These are phyloP conservation scores for Adela reaumurella DNA, from an alignment of 2,888 invertebrate genomes.

Conservation along the genomic window DNA sequence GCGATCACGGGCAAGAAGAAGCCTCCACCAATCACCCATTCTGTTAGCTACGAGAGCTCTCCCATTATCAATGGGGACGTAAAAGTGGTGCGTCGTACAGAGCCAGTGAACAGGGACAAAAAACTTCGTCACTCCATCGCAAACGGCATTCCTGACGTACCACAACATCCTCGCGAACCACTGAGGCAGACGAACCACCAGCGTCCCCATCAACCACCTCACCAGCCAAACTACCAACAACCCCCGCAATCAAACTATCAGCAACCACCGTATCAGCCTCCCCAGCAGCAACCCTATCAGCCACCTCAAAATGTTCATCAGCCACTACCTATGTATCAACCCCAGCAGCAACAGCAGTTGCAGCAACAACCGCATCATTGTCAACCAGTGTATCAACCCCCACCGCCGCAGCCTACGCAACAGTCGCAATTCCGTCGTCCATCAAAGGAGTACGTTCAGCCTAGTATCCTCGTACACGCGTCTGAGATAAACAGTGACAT, in stretches of 20 bases:
- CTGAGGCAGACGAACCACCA: no score
- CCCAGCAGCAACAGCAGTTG: no score
- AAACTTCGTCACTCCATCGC: constrained; percentile 37
- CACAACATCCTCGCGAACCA: constrained; percentile 8
- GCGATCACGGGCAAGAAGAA: constrained; percentile 26
- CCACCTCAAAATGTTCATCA: no score
- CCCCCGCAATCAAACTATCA: no score
- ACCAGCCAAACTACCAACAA: no score
- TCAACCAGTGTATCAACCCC: no score
- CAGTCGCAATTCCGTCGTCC: constrained; percentile 19
- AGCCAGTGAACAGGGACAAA: constrained; percentile 30
- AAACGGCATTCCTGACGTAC: constrained; percentile 18
- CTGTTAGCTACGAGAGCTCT: constrained; percentile 24
- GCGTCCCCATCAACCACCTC: no score
- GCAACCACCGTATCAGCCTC: no score
- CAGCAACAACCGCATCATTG: no score
- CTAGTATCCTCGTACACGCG: not conserved
- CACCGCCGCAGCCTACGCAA: constrained; percentile 6
- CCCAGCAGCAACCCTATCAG: no score
- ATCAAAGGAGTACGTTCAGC: constrained; percentile 34
- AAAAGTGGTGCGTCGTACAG: constrained; percentile 26
- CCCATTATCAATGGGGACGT: constrained; percentile 23
- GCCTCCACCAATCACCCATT: constrained; percentile 24
- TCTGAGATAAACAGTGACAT: not conserved
- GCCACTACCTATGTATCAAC: no score